Evolutionary conservation across 2,888 invertebrate genomes (phyloP), one percentile per base, ranked within the genome.

Genomic region (Campoletis raptor): DNA sequence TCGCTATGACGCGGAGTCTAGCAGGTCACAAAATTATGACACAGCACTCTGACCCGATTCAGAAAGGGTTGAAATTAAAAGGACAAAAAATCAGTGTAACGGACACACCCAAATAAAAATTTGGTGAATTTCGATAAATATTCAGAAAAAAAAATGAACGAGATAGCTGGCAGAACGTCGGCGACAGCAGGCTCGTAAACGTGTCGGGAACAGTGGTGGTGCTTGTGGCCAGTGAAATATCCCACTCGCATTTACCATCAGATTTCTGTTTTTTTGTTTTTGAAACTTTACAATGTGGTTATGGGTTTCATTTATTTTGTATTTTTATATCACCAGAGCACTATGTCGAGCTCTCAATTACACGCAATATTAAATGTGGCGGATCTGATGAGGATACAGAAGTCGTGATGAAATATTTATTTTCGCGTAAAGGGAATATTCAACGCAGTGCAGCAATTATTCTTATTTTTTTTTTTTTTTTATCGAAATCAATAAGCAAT

Each of bases 201-300:
- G 85, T 87, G 85, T 87, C 87, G 81, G 36, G 82, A 82, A 85
- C 87, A 87, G 81, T 85, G 79, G 76, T 70, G 85, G 85, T 74
- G 87, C 85, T 85, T 85, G 87, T 57, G 87, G 87, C 74, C 66
- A 40, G 85, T 79, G 57, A 77, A 87, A 82, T 87, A 85, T 87
- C 85, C 81, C 81, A 81, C 69, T 85, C 66, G 24, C 85, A 72
- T 87, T 82, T 82, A 76, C 79, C 85, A 81, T 37, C 54, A 24
- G 81, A 21, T 42, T 67, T 24, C 79, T 85, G 36, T 69, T 54
- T 66, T 66, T 72, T 70, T 67, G 61, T 73, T 79, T 54, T 66
- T 57, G 79, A 70, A 61, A 81, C 76, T 85, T 82, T 87, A 87
- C 84, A 78, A 66, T 72, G 86, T 85, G 84, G 79, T 81, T 84